Evolutionary conservation across 2,797 vertebrate species (phyloP).

Genomic region (Mus spretus): DNA sequence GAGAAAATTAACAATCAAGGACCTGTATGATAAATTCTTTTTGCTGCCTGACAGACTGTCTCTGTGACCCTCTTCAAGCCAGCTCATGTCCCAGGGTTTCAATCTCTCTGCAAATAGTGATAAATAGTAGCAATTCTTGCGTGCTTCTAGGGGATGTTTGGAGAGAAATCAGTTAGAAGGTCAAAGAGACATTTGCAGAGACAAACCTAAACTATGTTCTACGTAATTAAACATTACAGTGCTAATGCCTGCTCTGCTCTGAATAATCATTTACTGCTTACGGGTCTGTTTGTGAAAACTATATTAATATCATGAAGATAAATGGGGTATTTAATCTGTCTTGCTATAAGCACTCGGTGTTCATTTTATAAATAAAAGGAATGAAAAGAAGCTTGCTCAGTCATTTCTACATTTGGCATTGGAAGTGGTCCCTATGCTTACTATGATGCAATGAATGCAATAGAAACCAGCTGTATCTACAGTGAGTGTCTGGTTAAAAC

Average conservation of each 20-base stretch:
- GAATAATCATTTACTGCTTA: conserved; percentile 7
- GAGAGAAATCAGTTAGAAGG: conserved; percentile 23
- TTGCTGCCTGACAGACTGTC: conserved; percentile 49
- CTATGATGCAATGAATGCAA: not conserved
- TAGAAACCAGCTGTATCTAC: not conserved
- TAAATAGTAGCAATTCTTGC: conserved; percentile 54
- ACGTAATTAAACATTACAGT: conserved; percentile 51
- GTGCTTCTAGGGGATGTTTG: conserved; percentile 37
- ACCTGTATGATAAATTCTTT: conserved; percentile 55
- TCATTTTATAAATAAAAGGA: not conserved
- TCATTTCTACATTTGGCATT: not conserved
- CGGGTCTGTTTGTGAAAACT: not conserved
- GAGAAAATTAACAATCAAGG: conserved; percentile 36
- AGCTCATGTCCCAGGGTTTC: conserved; percentile 72
- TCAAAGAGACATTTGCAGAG: conserved; percentile 22
- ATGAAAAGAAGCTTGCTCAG: not conserved
- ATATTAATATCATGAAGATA: conserved; percentile 34
- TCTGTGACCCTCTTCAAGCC: conserved; percentile 61
- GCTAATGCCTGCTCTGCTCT: not conserved
- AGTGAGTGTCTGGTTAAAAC: not conserved
- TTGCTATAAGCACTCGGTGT: not conserved
- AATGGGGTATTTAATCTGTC: not conserved
- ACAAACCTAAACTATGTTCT: not conserved
- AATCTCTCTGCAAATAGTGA: conserved; percentile 70
- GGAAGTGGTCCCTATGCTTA: not conserved